Percentiles rank a stretch among this genome's conserved stretches.
These are phyloP conservation scores for Macquaria ambigua DNA, from an alignment of 2,113 vertebrate genomes.

Conservation along the genomic window DNA sequence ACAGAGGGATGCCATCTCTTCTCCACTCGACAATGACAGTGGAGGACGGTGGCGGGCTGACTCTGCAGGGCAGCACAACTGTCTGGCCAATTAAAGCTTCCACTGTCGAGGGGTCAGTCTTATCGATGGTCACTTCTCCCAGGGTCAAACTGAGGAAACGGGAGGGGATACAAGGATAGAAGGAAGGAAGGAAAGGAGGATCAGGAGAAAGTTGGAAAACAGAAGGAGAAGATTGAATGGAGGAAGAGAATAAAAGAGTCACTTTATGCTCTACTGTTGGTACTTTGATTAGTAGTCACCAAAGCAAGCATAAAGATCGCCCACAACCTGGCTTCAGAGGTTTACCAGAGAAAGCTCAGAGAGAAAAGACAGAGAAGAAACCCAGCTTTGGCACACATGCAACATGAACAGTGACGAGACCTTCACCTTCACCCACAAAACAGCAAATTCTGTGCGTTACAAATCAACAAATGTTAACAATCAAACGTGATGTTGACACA, in stretches of 20 bases:
- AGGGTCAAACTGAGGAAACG: slow-evolving; percentile 75
- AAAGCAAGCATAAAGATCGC: slow-evolving; percentile 81
- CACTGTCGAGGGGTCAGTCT: slow-evolving; percentile 84
- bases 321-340: slow-evolving; percentile 59
- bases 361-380: slow-evolving; percentile 11
- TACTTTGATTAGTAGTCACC: slow-evolving; percentile 42
- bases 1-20: slow-evolving; percentile 85
- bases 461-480: slow-evolving; percentile 4
- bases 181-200: not conserved
- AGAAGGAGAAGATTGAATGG: not conserved
- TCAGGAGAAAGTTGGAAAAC: not conserved
- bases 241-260: slow-evolving; percentile 39
- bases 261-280: slow-evolving; percentile 83
- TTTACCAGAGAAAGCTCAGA: slow-evolving; percentile 23
- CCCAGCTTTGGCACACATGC: slow-evolving; percentile 11
- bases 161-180: slow-evolving; percentile 22
- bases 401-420: slow-evolving; percentile 10
- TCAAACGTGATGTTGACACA: slow-evolving; percentile 1
- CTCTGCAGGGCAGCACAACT: slow-evolving; percentile 89
- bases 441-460: slow-evolving; percentile 3
- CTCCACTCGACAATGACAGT: slow-evolving; percentile 88
- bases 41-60: slow-evolving; percentile 75
- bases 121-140: slow-evolving; percentile 85
- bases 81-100: slow-evolving; percentile 88
- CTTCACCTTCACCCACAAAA: slow-evolving; percentile 15